Evolutionary conservation across 2,888 invertebrate genomes (phyloP).

Genomic region (Hypomecis atomaria): DNA sequence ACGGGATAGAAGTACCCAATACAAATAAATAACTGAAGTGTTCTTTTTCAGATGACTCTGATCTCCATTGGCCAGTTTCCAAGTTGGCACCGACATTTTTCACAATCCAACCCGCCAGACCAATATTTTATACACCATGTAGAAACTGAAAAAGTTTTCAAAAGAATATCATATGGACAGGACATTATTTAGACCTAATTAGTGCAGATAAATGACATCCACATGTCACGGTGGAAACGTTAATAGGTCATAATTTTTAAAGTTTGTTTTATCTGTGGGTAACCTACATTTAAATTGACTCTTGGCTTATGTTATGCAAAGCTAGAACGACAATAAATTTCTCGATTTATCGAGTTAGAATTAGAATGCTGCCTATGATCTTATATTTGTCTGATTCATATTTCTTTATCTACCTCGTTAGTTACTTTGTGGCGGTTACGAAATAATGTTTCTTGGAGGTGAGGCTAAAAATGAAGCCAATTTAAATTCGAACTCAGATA

Average conservation of each 20-base stretch:
- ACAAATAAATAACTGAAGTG: slow-evolving; percentile 38
- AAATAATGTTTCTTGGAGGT: slow-evolving; percentile 9
- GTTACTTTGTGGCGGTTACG: slow-evolving; percentile 27
- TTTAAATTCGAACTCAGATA: no score
- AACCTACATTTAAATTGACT: slow-evolving; percentile 44
- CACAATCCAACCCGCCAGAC: slow-evolving; percentile 38
- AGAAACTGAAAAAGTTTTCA: slow-evolving; percentile 33
- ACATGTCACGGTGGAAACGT: slow-evolving; percentile 43
- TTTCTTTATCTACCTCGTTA: slow-evolving; percentile 33
- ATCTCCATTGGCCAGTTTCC: slow-evolving; percentile 64
- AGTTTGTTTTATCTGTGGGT: slow-evolving; percentile 40
- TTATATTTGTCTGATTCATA: slow-evolving; percentile 34
- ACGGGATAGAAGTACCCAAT: slow-evolving; percentile 45
- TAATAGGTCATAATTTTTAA: slow-evolving; percentile 42
- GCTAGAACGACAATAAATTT: slow-evolving; percentile 40
- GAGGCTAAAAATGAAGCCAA: background rate
- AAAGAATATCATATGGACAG: slow-evolving; percentile 41
- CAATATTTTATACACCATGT: slow-evolving; percentile 41
- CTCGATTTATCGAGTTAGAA: slow-evolving; percentile 41
- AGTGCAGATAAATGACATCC: slow-evolving; percentile 42
- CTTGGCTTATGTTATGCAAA: slow-evolving; percentile 36
- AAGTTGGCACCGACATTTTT: slow-evolving; percentile 60
- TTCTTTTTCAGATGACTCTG: slow-evolving; percentile 50
- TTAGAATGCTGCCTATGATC: slow-evolving; percentile 40
- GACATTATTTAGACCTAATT: slow-evolving; percentile 46